Base-by-base conservation (phyloP, 2,113 vertebrate genomes). In the Elaphurus davidianus region DNA sequence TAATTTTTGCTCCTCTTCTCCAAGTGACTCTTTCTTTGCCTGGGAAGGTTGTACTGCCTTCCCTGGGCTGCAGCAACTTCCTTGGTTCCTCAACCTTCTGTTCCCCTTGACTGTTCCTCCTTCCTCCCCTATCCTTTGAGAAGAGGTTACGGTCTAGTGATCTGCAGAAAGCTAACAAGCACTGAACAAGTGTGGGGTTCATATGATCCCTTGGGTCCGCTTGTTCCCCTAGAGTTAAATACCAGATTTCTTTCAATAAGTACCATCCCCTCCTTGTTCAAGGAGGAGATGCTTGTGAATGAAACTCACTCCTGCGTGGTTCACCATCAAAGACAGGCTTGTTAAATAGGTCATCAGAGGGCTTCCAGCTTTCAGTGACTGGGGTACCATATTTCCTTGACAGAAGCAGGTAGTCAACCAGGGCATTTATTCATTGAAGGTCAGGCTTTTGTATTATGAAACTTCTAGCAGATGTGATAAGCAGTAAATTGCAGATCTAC, bases 381-480 rank as follows among this genome's bases (percentile, higher is more conserved):
- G 47, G 28, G 98, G 96, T 96, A 90, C 98, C 67, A 5, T 97
- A 98, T 98, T 98, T 98, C 45, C 96, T 96, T 97, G 96, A 97
- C 95, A 97, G 98, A 98, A 98, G 97, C 98, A 98, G 98, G 98
- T 98, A 99, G 98, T 98, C 98, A 99, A 87, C 96, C 87, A 79
- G 97, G 95, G 98, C 99, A 98, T 99, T 99, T 99, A 99, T 99
- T 99, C 99, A 98, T 52, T 99, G 99, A 99, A 99, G 99, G 99
- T 99, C 99, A 99, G 98, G 96, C 98, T 99, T 99, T 99, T 99
- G 99, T 99, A 98, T 99, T 99, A 98, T 98, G 98, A 99, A 99
- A 99, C 99, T 99, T 99, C 99, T 98, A 99, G 98, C 99, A 99
- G 99, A 99, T 99, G 98, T 98, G 99, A 99, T 99, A 99, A 99